phyloP scores from a whole-genome alignment of 2,888 invertebrate species.

The Melanostoma scalare region DNA sequence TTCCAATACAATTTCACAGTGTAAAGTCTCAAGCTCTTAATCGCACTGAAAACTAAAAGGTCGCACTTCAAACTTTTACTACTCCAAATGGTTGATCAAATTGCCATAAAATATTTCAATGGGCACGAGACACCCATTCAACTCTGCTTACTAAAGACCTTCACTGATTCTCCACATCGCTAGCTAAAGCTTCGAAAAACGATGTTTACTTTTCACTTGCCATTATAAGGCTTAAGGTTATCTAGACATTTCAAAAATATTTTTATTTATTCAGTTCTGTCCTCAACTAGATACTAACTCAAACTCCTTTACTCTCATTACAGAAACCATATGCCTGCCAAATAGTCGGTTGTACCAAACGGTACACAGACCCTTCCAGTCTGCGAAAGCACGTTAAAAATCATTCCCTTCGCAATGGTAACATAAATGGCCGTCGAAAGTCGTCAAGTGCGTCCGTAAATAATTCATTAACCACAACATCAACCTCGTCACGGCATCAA shows the following conservation, averaged over 20 bases:
- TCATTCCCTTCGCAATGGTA: constrained; percentile 83
- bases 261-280: neutral
- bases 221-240: too few relatives aligned
- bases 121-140: too few relatives aligned
- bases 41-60: too few relatives aligned
- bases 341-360: constrained; percentile 92
- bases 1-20: too few relatives aligned
- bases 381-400: constrained; percentile 96
- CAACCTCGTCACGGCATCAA: constrained; percentile 50
- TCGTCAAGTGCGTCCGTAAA: constrained; percentile 76
- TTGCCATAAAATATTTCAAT: too few relatives aligned
- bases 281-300: constrained; percentile 11
- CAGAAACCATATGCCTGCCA: constrained; percentile 97
- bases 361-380: constrained; percentile 97
- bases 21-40: too few relatives aligned
- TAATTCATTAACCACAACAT: constrained; percentile 55
- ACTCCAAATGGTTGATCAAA: too few relatives aligned
- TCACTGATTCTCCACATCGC: too few relatives aligned
- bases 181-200: too few relatives aligned
- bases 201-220: too few relatives aligned
- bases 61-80: too few relatives aligned
- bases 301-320: constrained; percentile 74
- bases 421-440: constrained; percentile 79
- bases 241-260: neutral
- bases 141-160: too few relatives aligned